These are phyloP conservation scores for Drosophila ochracea DNA, from an alignment of 2,888 invertebrate genomes.

Conservation along the genomic window DNA sequence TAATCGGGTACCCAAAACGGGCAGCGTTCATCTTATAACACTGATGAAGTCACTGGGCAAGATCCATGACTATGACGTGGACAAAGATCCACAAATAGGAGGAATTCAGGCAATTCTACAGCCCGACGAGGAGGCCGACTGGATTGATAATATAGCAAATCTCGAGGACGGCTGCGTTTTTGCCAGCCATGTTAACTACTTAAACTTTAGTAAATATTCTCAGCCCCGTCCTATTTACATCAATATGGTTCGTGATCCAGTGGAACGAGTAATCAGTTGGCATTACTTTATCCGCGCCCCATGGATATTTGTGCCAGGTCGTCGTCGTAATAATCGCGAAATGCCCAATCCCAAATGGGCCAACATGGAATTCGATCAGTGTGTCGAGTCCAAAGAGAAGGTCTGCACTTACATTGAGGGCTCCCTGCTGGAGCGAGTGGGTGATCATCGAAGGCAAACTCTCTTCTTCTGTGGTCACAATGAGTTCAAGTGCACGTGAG, in stretches of 20 bases:
- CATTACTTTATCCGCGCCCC: constrained; percentile 95
- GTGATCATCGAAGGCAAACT: constrained; percentile 93
- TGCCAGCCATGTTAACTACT: constrained; percentile 82
- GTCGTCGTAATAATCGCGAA: constrained; percentile 87
- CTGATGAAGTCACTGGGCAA: constrained; percentile 78
- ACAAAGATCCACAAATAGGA: constrained; percentile 76
- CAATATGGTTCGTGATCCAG: constrained; percentile 95
- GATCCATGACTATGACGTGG: constrained; percentile 76
- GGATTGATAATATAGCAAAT: constrained; percentile 75
- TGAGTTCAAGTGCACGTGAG: constrained; percentile 91
- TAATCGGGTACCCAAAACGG: constrained; percentile 84
- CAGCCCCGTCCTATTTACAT: constrained; percentile 94
- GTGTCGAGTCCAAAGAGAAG: constrained; percentile 91
- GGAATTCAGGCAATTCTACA: constrained; percentile 71
- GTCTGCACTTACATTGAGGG: constrained; percentile 93
- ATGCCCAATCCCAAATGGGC: constrained; percentile 94
- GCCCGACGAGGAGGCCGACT: constrained; percentile 64
- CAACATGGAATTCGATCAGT: constrained; percentile 95
- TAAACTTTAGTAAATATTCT: constrained; percentile 86
- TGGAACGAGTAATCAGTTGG: constrained; percentile 96
- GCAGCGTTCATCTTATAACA: constrained; percentile 79
- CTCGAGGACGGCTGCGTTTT: constrained; percentile 77
- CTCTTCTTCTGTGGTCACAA: constrained; percentile 96
- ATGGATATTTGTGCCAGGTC: constrained; percentile 94
- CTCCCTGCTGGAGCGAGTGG: constrained; percentile 92